Evolutionary conservation across 2,888 invertebrate species (phyloP).

Genomic region (Clostera curtula): DNA sequence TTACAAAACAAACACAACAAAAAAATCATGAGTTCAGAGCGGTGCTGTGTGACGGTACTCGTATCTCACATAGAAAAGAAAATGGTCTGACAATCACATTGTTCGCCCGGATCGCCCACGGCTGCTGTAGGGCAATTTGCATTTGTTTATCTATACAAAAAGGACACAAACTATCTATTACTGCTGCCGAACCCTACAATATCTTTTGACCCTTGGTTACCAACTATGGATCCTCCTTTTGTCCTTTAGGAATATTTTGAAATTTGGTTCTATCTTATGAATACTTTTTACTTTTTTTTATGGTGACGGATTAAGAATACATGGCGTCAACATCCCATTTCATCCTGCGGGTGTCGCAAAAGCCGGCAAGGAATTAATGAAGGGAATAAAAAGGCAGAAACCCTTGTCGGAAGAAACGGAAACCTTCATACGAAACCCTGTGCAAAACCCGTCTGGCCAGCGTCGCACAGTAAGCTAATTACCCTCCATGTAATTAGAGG

Average conservation of each 20-base stretch:
- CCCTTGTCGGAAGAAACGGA: too few species aligned
- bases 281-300: too few species aligned
- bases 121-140: constrained; percentile 27
- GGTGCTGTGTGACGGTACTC: constrained; percentile 18
- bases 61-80: constrained; percentile 22
- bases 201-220: constrained; percentile 7
- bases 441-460: too few species aligned
- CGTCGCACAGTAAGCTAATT: too few species aligned
- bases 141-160: constrained; percentile 24
- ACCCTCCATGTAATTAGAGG: too few species aligned
- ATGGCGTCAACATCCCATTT: too few species aligned
- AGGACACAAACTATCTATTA: constrained; percentile 16
- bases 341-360: too few species aligned
- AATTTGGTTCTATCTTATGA: too few species aligned
- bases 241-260: constrained; percentile 7
- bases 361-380: too few species aligned
- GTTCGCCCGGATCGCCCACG: constrained; percentile 27
- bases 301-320: too few species aligned
- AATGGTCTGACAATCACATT: constrained; percentile 22
- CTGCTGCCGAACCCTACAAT: constrained; percentile 9
- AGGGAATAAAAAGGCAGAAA: too few species aligned
- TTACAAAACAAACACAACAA: constrained; percentile 11
- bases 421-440: too few species aligned
- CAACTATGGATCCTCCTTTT: constrained; percentile 10
- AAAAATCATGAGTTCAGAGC: constrained; percentile 22